Conservation (phyloP, 2,797 vertebrate species). For the Oreochromis mossambicus region DNA sequence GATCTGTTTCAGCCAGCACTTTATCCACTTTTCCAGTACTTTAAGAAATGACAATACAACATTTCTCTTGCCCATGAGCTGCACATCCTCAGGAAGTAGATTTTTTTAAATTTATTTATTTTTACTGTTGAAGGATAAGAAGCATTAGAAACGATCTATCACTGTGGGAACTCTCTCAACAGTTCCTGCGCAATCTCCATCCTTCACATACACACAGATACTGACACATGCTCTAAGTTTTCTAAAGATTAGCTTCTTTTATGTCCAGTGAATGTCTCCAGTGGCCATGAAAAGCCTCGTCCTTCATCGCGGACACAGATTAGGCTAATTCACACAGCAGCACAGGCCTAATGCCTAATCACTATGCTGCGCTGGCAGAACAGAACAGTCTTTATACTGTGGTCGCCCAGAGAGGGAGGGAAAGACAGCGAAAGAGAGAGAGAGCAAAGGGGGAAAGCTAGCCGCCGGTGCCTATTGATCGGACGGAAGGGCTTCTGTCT, state of each 20-base stretch:
- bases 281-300: slow-evolving; percentile 68
- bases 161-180: slow-evolving; percentile 50
- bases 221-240: slow-evolving; percentile 44
- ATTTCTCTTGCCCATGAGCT: neutral
- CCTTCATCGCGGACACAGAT: slow-evolving; percentile 73
- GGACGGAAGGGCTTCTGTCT: slow-evolving; percentile 45
- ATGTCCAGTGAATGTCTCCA: slow-evolving; percentile 63
- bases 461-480: slow-evolving; percentile 73
- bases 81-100: slow-evolving; percentile 14
- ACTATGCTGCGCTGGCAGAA: slow-evolving; percentile 69
- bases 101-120: neutral
- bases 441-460: slow-evolving; percentile 49
- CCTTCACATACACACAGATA: neutral
- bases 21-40: slow-evolving; percentile 23
- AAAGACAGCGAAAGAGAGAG: slow-evolving; percentile 3
- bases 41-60: neutral
- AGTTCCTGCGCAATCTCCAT: slow-evolving; percentile 15
- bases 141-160: slow-evolving; percentile 32
- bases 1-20: neutral
- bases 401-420: slow-evolving; percentile 24
- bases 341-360: slow-evolving; percentile 70
- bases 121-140: slow-evolving; percentile 30
- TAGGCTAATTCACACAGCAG: slow-evolving; percentile 74
- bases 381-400: slow-evolving; percentile 61
- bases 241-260: slow-evolving; percentile 68